phyloP scores from a whole-genome alignment of 2,888 invertebrate genomes.

The Nesidiocoris tenuis region DNA sequence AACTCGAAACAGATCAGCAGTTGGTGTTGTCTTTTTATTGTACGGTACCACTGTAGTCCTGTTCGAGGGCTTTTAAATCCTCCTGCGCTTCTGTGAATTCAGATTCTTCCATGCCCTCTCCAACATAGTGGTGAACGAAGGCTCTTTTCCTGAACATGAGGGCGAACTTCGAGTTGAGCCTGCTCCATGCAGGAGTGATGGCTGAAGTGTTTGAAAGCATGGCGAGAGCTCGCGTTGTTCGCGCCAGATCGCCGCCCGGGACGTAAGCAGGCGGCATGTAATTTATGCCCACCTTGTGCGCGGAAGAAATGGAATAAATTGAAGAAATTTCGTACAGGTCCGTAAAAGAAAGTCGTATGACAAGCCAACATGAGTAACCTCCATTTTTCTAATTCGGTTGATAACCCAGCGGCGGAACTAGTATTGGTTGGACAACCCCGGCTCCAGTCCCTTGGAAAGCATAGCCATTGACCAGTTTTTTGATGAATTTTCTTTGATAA shows the following conservation, averaged over 20 bases:
- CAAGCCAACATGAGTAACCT: no score
- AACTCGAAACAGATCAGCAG: no score
- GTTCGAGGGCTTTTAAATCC: slow-evolving; percentile 70
- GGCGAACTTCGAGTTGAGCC: slow-evolving; percentile 63
- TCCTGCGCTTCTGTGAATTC: slow-evolving; percentile 61
- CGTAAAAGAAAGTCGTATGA: no score
- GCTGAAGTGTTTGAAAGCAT: slow-evolving; percentile 80
- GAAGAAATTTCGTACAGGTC: no score
- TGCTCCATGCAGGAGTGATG: slow-evolving; percentile 63
- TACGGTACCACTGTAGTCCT: slow-evolving; percentile 64
- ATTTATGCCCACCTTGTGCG: slow-evolving; percentile 73
- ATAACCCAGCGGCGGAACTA: no score
- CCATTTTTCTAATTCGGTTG: no score
- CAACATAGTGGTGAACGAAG: slow-evolving; percentile 66
- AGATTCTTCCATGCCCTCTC: slow-evolving; percentile 79
- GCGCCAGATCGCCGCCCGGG: slow-evolving; percentile 57
- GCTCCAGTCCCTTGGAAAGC: no score
- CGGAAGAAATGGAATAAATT: not conserved
- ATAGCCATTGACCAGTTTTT: no score
- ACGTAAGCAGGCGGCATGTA: slow-evolving; percentile 72
- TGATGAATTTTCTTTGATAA: no score
- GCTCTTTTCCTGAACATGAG: slow-evolving; percentile 64
- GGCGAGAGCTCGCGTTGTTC: slow-evolving; percentile 61
- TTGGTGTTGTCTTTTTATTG: slow-evolving; percentile 6
- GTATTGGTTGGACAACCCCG: no score